Conservation (phyloP, 2,888 invertebrate genomes). For the Ochlodes sylvanus region DNA sequence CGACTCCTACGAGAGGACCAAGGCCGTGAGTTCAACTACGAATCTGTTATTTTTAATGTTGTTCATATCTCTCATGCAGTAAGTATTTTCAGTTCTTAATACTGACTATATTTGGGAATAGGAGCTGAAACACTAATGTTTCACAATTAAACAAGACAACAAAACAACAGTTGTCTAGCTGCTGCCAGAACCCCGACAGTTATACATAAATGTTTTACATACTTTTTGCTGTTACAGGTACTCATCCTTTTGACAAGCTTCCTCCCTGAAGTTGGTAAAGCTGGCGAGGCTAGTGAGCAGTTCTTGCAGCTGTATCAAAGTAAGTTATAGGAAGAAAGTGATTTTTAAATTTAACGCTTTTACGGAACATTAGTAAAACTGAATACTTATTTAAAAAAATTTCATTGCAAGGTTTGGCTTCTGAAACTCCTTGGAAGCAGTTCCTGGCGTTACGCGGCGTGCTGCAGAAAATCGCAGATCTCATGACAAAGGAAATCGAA, state of each 20-base stretch:
- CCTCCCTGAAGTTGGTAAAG: constrained; percentile 92
- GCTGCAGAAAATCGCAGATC: constrained; percentile 91
- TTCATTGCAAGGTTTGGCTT: constrained; percentile 85
- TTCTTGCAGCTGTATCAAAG: constrained; percentile 94
- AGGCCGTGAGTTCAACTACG: constrained; percentile 72
- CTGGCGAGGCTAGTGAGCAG: constrained; percentile 97
- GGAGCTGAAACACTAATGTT: too few relatives aligned
- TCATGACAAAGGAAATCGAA: constrained; percentile 95
- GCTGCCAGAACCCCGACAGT: too few relatives aligned
- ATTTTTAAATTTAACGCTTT: too few relatives aligned
- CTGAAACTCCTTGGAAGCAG: constrained; percentile 96
- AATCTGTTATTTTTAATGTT: too few relatives aligned
- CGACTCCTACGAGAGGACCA: constrained; percentile 81
- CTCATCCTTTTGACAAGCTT: constrained; percentile 95
- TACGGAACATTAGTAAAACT: background rate
- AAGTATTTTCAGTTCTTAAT: too few relatives aligned
- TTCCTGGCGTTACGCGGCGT: constrained; percentile 96
- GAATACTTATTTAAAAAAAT: background rate
- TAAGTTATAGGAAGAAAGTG: constrained; percentile 49
- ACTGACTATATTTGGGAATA: too few relatives aligned
- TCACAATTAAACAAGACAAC: too few relatives aligned
- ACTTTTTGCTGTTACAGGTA: constrained; percentile 75
- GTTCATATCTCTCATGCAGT: too few relatives aligned
- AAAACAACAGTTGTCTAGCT: too few relatives aligned
- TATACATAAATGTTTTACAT: too few relatives aligned